Conservation (phyloP, 2,113 vertebrate genomes). For the Gobio gobio region DNA sequence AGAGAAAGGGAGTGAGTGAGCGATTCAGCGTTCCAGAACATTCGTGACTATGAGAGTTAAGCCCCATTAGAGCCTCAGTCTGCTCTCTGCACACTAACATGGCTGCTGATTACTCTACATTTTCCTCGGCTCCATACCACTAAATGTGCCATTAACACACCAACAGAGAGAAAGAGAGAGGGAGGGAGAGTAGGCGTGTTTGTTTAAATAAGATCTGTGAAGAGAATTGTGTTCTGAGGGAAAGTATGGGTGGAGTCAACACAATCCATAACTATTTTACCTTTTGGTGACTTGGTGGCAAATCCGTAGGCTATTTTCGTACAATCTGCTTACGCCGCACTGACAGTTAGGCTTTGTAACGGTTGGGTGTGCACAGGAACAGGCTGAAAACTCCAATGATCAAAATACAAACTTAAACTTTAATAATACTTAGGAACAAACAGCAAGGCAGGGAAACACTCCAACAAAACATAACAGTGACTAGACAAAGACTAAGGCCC, state of each 20-base stretch:
- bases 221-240: not conserved
- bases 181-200: not conserved
- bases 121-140: conserved; percentile 70
- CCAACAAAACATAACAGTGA: too few species aligned
- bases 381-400: too few species aligned
- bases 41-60: not conserved
- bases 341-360: too few species aligned
- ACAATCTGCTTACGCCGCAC: not conserved
- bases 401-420: too few species aligned
- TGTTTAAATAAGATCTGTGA: not conserved
- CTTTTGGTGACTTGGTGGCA: not conserved
- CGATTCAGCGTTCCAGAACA: conserved; percentile 51
- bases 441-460: too few species aligned
- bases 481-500: too few species aligned
- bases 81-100: conserved; percentile 63
- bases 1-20: conserved; percentile 22
- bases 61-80: conserved; percentile 68
- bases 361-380: too few species aligned
- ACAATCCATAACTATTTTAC: not conserved
- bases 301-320: too few species aligned
- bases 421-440: too few species aligned
- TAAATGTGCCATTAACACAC: conserved; percentile 68
- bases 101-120: conserved; percentile 70
- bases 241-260: not conserved
- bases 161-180: not conserved